Base-by-base conservation (phyloP, 64 coral and sea anemone genomes). In the Acropora tenuis region DNA sequence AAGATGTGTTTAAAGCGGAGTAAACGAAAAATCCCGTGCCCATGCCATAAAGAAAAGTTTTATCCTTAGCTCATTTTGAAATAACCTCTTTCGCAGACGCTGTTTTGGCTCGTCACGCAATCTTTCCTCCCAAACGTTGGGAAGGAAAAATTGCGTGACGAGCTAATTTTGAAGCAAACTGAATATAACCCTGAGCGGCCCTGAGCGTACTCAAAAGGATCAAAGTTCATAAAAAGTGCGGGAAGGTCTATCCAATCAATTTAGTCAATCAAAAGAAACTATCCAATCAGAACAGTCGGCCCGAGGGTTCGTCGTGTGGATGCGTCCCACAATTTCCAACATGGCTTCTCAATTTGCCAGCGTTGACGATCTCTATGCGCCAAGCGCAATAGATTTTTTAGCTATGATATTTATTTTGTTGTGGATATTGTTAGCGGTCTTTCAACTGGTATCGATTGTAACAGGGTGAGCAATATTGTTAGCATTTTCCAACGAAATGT, bases 391-490 rank as follows among this genome's bases (percentile, higher is more conserved):
- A 74, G 87, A 90, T 87, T 78, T 84, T 18, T 91, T 97, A 66
- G 95, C 95, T 6, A 86, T 90, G 73, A 47, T 94, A 69, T 88
- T 97, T 77, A 66, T 97, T 73, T 88, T 91, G 10, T 78, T 91
- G 53, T 97, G 95, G 95, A 49, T 97, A 63, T 79, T 90, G 17
- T 88, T 97, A 69, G 78, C 80, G 50, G 20, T 94, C 73, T 92
- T 97, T 73, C 95, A 97, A 43, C 78, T 97, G 66, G 87, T 94
- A 88, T 88, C 95, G 17, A 94, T 97, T 45, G 78, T 85, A 55
- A 92, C 90, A 18, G 95, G 92, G 95, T 97, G 41, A 97, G 95
- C 87, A 81, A n/a, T 74, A 11, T 50, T 18, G 49, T 11, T 40
- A 55, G 30, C 4, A n/a, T 49, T 79, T 20, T 84, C 41, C 18